phyloP scores from a whole-genome alignment of 1,140 invertebrate species.

The Neodiprion virginianus region DNA sequence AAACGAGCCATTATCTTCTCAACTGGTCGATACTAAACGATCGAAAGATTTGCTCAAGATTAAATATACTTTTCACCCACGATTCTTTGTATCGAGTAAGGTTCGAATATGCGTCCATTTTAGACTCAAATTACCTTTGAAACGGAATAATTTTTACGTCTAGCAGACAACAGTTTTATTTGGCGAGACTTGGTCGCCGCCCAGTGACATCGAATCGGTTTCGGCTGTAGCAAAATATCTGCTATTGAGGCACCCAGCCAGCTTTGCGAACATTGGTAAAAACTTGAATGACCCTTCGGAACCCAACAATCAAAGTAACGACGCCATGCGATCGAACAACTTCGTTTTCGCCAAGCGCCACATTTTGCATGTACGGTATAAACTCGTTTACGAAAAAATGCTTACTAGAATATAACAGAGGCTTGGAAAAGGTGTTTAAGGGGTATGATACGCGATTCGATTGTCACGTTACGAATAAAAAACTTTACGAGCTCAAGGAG shows the following conservation, averaged over 20 bases:
- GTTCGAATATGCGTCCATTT: too few relatives aligned
- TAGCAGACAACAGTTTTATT: too few relatives aligned
- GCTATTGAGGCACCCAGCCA: neutral
- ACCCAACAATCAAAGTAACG: neutral
- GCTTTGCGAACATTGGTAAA: neutral
- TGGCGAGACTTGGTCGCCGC: too few relatives aligned
- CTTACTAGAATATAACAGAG: too few relatives aligned
- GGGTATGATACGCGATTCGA: neutral
- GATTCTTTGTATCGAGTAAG: too few relatives aligned
- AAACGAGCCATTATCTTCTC: neutral
- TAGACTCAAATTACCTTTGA: too few relatives aligned
- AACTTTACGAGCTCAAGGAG: conserved; percentile 44
- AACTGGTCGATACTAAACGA: neutral
- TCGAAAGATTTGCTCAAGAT: too few relatives aligned
- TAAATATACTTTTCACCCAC: too few relatives aligned
- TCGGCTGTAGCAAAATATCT: neutral
- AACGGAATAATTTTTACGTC: too few relatives aligned
- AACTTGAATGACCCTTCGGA: neutral
- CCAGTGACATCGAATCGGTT: neutral
- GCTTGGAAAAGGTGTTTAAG: too few relatives aligned
- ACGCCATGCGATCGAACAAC: neutral
- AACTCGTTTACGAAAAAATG: too few relatives aligned
- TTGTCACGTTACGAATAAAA: neutral
- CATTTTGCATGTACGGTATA: too few relatives aligned
- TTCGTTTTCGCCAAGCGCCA: neutral